Conservation (phyloP, 1,140 invertebrate species). For the Formica exsecta region DNA sequence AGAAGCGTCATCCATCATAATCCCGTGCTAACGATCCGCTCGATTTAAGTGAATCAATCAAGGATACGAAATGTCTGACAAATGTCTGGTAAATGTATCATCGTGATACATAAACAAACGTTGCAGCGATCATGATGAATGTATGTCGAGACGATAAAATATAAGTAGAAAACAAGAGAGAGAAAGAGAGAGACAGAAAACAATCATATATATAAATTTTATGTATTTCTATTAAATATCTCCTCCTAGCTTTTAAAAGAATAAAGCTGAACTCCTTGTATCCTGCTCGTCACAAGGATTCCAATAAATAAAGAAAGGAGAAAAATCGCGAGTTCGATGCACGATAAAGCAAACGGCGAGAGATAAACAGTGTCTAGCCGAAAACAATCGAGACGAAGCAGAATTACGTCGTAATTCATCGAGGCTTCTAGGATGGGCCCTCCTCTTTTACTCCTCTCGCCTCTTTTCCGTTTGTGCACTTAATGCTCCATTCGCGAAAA, state of each 20-base stretch:
- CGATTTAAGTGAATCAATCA: slow-evolving; percentile 19
- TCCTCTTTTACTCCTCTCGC: slow-evolving; percentile 7
- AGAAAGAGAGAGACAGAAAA: no score
- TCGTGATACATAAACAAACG: slow-evolving; percentile 15
- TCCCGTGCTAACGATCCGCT: not conserved
- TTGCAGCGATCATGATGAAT: not conserved
- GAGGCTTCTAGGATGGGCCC: not conserved
- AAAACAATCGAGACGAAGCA: slow-evolving; percentile 73
- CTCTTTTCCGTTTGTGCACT: not conserved
- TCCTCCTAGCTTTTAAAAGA: not conserved
- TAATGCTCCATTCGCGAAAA: slow-evolving; percentile 37
- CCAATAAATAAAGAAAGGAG: slow-evolving; percentile 61
- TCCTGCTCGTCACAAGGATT: slow-evolving; percentile 35
- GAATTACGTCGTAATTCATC: slow-evolving; percentile 61
- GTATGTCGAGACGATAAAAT: slow-evolving; percentile 19
- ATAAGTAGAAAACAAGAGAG: not conserved
- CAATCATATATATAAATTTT: not conserved
- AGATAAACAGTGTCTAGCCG: slow-evolving; percentile 74
- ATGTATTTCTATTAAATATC: not conserved
- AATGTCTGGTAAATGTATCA: slow-evolving; percentile 26
- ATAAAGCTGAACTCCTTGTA: slow-evolving; percentile 11
- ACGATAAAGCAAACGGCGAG: slow-evolving; percentile 25
- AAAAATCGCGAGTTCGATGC: not conserved
- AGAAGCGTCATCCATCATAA: slow-evolving; percentile 21
- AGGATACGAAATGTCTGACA: slow-evolving; percentile 5